These are phyloP conservation scores for Eunapius fragilis DNA, from an alignment of 37 sponge, comb jelly and placozoan species.

Conservation along the genomic window DNA sequence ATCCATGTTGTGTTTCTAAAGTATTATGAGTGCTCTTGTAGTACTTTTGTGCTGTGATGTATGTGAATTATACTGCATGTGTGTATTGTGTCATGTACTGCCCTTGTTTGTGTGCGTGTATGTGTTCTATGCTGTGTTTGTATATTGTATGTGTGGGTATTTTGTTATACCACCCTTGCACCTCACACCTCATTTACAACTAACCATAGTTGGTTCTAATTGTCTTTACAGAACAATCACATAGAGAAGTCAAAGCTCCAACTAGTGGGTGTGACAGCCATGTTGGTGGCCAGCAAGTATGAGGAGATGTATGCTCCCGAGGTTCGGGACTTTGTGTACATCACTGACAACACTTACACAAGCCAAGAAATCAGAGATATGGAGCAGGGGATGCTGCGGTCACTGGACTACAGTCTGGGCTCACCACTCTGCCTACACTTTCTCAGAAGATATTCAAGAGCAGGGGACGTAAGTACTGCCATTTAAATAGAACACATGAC, in stretches of 20 bases:
- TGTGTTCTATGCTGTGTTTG: neutral
- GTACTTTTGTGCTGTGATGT: neutral
- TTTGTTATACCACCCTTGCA: no score
- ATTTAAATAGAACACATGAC: no score
- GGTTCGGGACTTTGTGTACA: slow-evolving; percentile 94
- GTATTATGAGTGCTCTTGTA: neutral
- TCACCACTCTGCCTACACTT: slow-evolving; percentile 95
- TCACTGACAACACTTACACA: slow-evolving; percentile 95
- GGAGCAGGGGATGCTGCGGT: slow-evolving; percentile 84
- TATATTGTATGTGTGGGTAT: neutral
- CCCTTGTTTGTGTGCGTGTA: no score
- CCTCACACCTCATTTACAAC: no score
- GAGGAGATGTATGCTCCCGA: slow-evolving; percentile 99
- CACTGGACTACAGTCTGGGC: slow-evolving; percentile 87
- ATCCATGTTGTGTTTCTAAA: no score
- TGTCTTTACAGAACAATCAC: slow-evolving; percentile 28
- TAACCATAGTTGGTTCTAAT: neutral
- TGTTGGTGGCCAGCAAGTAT: slow-evolving; percentile 98
- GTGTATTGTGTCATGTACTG: neutral
- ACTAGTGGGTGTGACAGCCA: slow-evolving; percentile 96
- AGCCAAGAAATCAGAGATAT: slow-evolving; percentile 77
- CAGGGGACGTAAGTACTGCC: slow-evolving; percentile 79
- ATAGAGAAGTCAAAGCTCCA: slow-evolving; percentile 83
- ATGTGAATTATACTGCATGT: neutral
- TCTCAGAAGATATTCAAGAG: slow-evolving; percentile 95